These are phyloP conservation scores for Bombus superbus DNA, from an alignment of 1,140 invertebrate genomes.

Conservation along the genomic window DNA sequence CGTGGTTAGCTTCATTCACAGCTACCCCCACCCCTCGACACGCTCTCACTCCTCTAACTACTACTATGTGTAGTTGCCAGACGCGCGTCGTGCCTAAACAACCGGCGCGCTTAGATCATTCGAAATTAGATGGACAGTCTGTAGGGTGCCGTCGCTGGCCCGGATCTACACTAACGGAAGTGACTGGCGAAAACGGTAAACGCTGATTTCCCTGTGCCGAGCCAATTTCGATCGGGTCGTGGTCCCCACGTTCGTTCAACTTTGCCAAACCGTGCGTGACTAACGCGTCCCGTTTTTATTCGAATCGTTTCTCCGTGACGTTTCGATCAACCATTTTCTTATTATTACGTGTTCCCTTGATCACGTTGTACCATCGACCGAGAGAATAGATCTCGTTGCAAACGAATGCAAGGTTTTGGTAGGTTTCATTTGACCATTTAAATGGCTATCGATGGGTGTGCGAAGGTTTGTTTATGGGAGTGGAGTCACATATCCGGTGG, in stretches of 20 bases:
- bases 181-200: conserved; percentile 38
- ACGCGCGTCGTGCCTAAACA: conserved; percentile 65
- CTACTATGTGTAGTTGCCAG: conserved; percentile 57
- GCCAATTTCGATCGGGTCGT: conserved; percentile 3
- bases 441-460: not conserved
- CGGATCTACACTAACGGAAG: conserved; percentile 24
- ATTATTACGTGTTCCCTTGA: not conserved
- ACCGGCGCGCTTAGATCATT: conserved; percentile 57
- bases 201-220: conserved; percentile 6
- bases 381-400: not conserved
- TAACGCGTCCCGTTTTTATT: not conserved
- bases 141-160: conserved; percentile 29
- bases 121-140: conserved; percentile 64
- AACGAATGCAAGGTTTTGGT: not conserved
- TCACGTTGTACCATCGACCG: not conserved
- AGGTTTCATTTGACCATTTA: not conserved
- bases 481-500: not conserved
- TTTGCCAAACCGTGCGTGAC: conserved; percentile 11
- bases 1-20: conserved; percentile 77
- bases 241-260: conserved; percentile 30
- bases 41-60: conserved; percentile 20
- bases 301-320: not conserved
- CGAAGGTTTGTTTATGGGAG: not conserved
- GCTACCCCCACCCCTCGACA: conserved; percentile 62
- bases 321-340: not conserved